phyloP scores from a whole-genome alignment of 1,140 invertebrate species.

The Drosophila kepulauana region DNA sequence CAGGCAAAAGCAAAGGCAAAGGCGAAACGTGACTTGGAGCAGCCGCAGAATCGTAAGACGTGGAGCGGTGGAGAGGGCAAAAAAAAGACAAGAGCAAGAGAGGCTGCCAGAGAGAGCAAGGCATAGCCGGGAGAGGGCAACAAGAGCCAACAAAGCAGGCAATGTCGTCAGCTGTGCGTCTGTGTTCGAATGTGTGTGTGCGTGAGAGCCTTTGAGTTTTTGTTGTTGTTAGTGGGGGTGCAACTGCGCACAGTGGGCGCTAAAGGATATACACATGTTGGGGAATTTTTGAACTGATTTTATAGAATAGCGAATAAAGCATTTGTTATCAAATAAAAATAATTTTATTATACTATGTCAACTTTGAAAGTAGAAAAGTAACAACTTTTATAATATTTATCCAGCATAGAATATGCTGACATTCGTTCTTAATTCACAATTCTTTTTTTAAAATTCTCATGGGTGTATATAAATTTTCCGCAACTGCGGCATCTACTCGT shows the following conservation, averaged over 20 bases:
- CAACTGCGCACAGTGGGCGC: conserved; percentile 37
- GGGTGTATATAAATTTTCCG: neutral
- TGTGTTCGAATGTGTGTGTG: conserved; percentile 17
- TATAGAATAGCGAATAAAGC: neutral
- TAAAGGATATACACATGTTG: conserved; percentile 3
- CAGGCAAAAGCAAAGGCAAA: conserved; percentile 53
- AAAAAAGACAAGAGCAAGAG: conserved; percentile 20
- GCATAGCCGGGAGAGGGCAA: conserved; percentile 19
- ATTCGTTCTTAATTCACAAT: too few species aligned
- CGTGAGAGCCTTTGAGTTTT: conserved; percentile 18
- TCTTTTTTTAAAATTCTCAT: neutral
- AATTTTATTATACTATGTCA: neutral
- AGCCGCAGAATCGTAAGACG: conserved; percentile 31
- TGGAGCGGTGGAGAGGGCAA: conserved; percentile 5
- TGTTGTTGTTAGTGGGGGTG: conserved; percentile 20
- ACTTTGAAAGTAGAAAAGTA: neutral
- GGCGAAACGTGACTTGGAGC: conserved; percentile 69
- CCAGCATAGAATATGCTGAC: too few species aligned
- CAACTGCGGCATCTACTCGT: conserved; percentile 23
- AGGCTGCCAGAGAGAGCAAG: conserved; percentile 22
- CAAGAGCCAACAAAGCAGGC: conserved; percentile 18
- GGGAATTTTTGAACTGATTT: neutral
- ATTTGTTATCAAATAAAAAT: neutral
- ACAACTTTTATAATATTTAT: neutral
- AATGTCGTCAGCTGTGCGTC: conserved; percentile 53